Conservation (phyloP, 2,888 invertebrate species). For the Nephrocerus scutellatus region DNA sequence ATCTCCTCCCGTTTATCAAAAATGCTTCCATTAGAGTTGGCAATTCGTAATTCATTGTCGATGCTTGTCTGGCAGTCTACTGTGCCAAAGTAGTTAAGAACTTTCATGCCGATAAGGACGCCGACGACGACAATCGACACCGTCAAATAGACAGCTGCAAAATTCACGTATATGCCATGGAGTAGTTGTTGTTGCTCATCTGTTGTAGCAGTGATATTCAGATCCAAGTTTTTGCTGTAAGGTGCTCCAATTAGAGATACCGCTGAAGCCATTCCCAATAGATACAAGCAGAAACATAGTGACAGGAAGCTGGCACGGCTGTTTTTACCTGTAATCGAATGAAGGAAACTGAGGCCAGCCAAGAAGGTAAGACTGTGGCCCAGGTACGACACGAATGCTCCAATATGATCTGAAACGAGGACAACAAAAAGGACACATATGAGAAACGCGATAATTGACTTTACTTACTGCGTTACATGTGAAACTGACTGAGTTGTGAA, state of each 20-base stretch:
- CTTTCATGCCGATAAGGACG: conserved; percentile 32
- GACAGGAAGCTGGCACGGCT: conserved; percentile 35
- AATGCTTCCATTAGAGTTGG: conserved; percentile 39
- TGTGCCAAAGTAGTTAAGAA: conserved; percentile 33
- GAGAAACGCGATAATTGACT: too few relatives aligned
- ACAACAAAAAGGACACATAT: too few relatives aligned
- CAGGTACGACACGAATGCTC: conserved; percentile 38
- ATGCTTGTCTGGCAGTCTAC: conserved; percentile 37
- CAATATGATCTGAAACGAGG: conserved; percentile 35
- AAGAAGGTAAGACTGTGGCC: conserved; percentile 39
- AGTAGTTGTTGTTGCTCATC: conserved; percentile 26
- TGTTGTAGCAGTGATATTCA: conserved; percentile 19
- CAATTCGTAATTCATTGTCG: conserved; percentile 39
- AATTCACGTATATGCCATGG: conserved; percentile 36
- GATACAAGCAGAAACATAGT: conserved; percentile 34
- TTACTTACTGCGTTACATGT: too few relatives aligned
- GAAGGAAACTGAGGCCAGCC: conserved; percentile 36
- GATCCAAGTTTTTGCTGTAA: conserved; percentile 27
- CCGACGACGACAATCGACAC: conserved; percentile 27
- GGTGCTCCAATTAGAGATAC: conserved; percentile 33
- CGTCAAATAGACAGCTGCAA: conserved; percentile 36
- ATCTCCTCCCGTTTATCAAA: conserved; percentile 36
- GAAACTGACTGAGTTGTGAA: too few relatives aligned
- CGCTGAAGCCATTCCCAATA: conserved; percentile 36
- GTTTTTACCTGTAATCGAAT: conserved; percentile 33